phyloP scores from a whole-genome alignment of 2,797 vertebrate species.

The Anguilla anguilla region DNA sequence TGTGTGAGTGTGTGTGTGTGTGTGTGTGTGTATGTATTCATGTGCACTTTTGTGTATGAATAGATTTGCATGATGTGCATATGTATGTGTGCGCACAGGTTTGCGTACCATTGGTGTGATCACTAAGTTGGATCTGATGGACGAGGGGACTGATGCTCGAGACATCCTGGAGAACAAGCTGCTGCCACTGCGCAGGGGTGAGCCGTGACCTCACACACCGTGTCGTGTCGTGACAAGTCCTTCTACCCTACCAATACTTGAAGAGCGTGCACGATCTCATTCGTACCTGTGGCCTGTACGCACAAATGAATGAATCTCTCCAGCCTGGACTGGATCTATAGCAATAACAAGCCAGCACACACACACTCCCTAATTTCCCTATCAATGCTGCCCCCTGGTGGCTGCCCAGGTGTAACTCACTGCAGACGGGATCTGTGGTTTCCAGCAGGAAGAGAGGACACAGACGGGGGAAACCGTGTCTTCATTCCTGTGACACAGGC shows the following conservation, averaged over 20 bases:
- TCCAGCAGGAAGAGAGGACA: background rate
- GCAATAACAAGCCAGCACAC: background rate
- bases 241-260: background rate
- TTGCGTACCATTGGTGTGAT: slow-evolving; percentile 87
- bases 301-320: background rate
- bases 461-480: background rate
- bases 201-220: background rate
- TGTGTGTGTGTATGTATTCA: too few relatives aligned
- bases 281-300: background rate
- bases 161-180: slow-evolving; percentile 88
- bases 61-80: background rate
- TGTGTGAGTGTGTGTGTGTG: too few relatives aligned
- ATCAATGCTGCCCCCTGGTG: slow-evolving; percentile 34
- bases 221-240: background rate
- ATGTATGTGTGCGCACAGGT: slow-evolving; percentile 54
- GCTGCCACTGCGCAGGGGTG: slow-evolving; percentile 84
- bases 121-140: slow-evolving; percentile 89
- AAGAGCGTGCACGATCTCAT: background rate
- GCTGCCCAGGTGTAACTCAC: background rate
- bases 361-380: background rate
- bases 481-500: slow-evolving; percentile 4
- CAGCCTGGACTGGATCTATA: background rate
- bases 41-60: background rate
- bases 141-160: slow-evolving; percentile 85
- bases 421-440: background rate